Evolutionary conservation across 2,797 vertebrate genomes (phyloP).

Genomic region (Pterois miles): DNA sequence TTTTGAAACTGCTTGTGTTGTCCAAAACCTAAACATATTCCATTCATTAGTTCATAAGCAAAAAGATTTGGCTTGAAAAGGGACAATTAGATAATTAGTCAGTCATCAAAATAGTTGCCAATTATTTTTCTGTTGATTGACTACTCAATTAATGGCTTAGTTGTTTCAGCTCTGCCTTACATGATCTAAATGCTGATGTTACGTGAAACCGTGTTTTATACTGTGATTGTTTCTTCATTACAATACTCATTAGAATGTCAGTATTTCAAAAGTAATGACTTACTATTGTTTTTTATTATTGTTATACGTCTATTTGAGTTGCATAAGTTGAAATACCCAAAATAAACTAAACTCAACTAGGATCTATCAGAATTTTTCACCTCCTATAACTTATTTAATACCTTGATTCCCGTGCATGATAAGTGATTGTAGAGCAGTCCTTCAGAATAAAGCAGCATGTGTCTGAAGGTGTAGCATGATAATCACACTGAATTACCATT

Average conservation of each 20-base stretch:
- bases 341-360: neutral
- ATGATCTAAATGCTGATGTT: neutral
- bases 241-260: neutral
- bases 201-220: neutral
- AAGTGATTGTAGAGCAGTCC: neutral
- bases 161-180: neutral
- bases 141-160: neutral
- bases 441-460: neutral
- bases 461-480: neutral
- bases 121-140: neutral
- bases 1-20: too few species aligned
- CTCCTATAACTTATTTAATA: neutral
- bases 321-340: too few species aligned
- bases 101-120: neutral
- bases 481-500: neutral
- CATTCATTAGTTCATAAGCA: too few species aligned
- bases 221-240: neutral
- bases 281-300: fast-evolving
- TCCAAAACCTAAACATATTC: neutral
- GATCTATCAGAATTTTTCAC: neutral
- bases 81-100: neutral
- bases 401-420: neutral
- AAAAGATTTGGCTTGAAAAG: neutral
- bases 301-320: neutral
- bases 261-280: neutral